Percentiles rank a stretch among this genome's conserved stretches.
These are phyloP conservation scores for Crocuta crocuta DNA, from an alignment of 2,113 vertebrate genomes.

Conservation along the genomic window DNA sequence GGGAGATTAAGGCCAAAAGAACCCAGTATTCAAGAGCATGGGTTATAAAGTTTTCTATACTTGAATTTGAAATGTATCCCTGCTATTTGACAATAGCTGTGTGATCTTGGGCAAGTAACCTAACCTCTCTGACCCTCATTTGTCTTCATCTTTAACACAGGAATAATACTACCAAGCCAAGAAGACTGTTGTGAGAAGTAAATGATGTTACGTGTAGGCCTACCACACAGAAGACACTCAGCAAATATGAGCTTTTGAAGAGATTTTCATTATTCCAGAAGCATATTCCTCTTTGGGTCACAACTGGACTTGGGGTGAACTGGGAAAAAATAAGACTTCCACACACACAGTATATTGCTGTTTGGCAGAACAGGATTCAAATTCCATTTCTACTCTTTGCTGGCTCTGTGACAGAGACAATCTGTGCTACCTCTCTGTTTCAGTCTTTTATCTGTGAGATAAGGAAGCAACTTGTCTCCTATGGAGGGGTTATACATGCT, in stretches of 20 bases:
- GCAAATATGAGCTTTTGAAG: neutral
- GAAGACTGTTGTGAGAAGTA: neutral
- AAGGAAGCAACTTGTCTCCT: neutral
- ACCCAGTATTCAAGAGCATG: neutral
- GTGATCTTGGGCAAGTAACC: neutral
- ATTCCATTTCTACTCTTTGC: neutral
- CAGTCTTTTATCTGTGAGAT: neutral
- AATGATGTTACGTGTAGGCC: neutral
- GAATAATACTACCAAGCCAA: neutral
- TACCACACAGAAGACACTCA: neutral
- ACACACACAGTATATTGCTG: neutral
- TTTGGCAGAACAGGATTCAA: neutral
- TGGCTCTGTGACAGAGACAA: neutral
- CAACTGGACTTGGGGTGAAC: neutral
- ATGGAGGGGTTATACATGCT: neutral
- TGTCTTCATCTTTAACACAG: slow-evolving; percentile 7
- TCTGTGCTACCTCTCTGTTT: neutral
- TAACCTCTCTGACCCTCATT: neutral
- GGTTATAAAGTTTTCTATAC: neutral
- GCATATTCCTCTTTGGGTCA: neutral
- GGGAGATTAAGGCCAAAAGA: neutral
- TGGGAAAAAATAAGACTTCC: neutral
- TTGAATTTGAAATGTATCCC: neutral
- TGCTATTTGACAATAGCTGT: neutral
- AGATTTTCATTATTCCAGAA: neutral